Evolutionary conservation across 1,140 invertebrate species (phyloP).

Genomic region (Drosophila chauvacae): DNA sequence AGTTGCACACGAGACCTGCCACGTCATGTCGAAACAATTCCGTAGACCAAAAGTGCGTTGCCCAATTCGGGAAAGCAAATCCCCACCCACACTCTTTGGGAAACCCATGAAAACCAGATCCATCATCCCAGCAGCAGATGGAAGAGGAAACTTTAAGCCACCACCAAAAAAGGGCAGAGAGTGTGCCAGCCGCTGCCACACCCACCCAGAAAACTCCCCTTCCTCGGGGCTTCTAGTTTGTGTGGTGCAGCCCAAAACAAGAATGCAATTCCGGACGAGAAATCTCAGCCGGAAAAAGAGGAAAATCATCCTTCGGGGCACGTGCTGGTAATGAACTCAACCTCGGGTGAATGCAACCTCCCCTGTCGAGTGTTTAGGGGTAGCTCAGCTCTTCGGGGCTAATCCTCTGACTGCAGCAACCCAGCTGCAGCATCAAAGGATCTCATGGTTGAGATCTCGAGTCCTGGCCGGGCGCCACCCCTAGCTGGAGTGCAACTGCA

Average conservation of each 20-base stretch:
- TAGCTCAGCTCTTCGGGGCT: slow-evolving; percentile 34
- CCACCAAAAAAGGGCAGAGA: slow-evolving; percentile 44
- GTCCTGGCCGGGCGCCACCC: slow-evolving; percentile 3
- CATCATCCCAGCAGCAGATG: slow-evolving; percentile 38
- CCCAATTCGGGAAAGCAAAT: slow-evolving; percentile 15
- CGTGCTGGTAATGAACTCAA: slow-evolving; percentile 77
- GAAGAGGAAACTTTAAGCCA: slow-evolving; percentile 39
- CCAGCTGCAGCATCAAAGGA: slow-evolving; percentile 73
- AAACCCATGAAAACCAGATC: slow-evolving; percentile 32
- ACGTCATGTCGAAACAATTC: slow-evolving; percentile 41
- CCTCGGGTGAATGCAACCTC: slow-evolving; percentile 59
- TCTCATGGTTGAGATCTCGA: slow-evolving; percentile 8
- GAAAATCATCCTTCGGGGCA: slow-evolving; percentile 58
- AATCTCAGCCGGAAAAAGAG: slow-evolving; percentile 64
- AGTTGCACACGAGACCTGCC: slow-evolving; percentile 36
- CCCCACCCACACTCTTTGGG: slow-evolving; percentile 1
- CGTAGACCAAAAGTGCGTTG: slow-evolving; percentile 21
- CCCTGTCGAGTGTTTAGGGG: slow-evolving; percentile 46
- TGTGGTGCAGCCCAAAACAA: slow-evolving; percentile 62
- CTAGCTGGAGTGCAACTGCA: slow-evolving; percentile 60
- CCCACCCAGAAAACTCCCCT: slow-evolving; percentile 16
- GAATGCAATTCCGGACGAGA: slow-evolving; percentile 68
- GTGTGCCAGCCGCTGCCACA: slow-evolving; percentile 19
- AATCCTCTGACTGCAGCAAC: slow-evolving; percentile 66
- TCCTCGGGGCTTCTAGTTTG: slow-evolving; percentile 6